phyloP scores from a whole-genome alignment of 2,797 vertebrate genomes.

The Siniperca scherzeri region DNA sequence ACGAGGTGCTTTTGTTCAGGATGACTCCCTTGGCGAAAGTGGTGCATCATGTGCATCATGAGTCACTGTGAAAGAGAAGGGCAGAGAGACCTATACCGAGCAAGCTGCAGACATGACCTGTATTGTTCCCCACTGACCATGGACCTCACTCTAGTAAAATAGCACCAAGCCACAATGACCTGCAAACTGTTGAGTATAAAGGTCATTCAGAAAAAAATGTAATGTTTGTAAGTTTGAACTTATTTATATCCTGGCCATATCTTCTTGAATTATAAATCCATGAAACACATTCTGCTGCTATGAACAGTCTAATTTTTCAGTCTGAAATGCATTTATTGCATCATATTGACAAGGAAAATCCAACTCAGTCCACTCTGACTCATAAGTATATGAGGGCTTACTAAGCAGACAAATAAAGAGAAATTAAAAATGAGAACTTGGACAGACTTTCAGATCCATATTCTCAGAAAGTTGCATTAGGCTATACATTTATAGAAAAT shows the following conservation, averaged over 20 bases:
- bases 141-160: slow-evolving; percentile 38
- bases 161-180: slow-evolving; percentile 1
- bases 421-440: slow-evolving; percentile 70
- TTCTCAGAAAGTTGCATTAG: slow-evolving; percentile 27
- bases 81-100: slow-evolving; percentile 48
- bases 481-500: not conserved
- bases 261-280: slow-evolving; percentile 14
- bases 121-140: slow-evolving; percentile 51
- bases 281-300: slow-evolving; percentile 9
- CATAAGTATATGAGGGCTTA: slow-evolving; percentile 45
- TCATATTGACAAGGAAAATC: slow-evolving; percentile 46
- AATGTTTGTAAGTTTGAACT: not conserved
- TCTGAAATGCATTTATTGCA: slow-evolving; percentile 34
- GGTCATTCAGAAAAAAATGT: not conserved
- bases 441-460: slow-evolving; percentile 63
- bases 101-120: slow-evolving; percentile 71
- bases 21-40: slow-evolving; percentile 85
- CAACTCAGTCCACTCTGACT: slow-evolving; percentile 55
- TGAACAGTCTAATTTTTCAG: slow-evolving; percentile 11
- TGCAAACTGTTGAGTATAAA: slow-evolving; percentile 8
- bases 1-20: slow-evolving; percentile 74
- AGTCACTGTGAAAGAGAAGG: slow-evolving; percentile 75
- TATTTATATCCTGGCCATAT: not conserved
- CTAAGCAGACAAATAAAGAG: slow-evolving; percentile 50
- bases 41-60: slow-evolving; percentile 83